Evolutionary conservation across 2,113 vertebrate genomes (phyloP).

Genomic region (Nycticebus coucang): DNA sequence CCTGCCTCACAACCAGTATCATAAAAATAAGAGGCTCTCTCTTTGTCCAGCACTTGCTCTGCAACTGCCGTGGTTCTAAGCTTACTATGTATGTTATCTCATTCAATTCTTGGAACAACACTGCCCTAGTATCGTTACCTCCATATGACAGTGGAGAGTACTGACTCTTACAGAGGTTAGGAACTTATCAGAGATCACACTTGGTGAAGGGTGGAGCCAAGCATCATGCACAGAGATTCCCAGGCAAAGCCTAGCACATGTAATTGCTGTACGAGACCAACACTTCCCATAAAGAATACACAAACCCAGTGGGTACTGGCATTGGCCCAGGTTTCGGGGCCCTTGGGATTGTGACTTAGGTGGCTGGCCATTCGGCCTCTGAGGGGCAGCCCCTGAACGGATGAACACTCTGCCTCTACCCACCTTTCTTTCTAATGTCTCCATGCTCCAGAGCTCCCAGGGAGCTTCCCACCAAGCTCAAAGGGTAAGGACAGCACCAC

Average conservation of each 20-base stretch:
- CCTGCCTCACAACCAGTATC: not conserved
- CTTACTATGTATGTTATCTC: too few species aligned
- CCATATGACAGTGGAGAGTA: not conserved
- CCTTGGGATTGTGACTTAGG: not conserved
- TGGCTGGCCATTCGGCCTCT: not conserved
- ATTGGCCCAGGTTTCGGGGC: not conserved
- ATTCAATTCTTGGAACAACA: not conserved
- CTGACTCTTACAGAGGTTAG: not conserved
- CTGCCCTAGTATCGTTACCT: not conserved
- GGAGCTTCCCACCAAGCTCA: not conserved
- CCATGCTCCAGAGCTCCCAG: not conserved
- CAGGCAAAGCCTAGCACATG: not conserved
- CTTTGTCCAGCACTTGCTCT: not conserved
- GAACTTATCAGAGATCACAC: not conserved
- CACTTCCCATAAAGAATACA: not conserved
- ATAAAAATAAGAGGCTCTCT: not conserved
- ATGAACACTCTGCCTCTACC: too few species aligned
- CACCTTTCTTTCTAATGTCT: not conserved
- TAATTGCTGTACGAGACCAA: not conserved
- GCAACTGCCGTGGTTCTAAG: not conserved
- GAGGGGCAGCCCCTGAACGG: not conserved
- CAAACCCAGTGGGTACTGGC: not conserved
- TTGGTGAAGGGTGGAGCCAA: not conserved
- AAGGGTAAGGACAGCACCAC: not conserved
- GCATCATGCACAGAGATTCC: not conserved